A percentile compares a stretch with the other conserved stretches of the same genome.
Conservation (phyloP, 2,888 invertebrate genomes). For the Germaria angustata region DNA sequence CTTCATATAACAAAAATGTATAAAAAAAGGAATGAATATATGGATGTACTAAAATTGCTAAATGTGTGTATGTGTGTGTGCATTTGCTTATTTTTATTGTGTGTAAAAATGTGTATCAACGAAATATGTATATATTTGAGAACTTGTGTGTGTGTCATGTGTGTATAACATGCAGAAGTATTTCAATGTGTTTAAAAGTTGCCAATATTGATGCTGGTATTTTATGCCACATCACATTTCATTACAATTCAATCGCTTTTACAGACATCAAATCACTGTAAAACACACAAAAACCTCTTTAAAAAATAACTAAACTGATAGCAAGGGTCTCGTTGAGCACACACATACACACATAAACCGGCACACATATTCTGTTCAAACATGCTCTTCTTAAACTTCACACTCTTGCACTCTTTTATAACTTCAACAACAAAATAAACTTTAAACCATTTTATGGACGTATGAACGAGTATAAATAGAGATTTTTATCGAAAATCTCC, state of each 20-base stretch:
- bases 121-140: background rate
- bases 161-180: background rate
- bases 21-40: conserved; percentile 1
- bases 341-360: background rate
- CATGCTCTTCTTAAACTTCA: background rate
- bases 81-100: background rate
- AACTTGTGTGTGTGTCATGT: background rate
- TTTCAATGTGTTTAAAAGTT: conserved; percentile 42
- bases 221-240: conserved; percentile 70
- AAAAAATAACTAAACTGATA: conserved; percentile 31
- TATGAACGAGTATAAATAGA: conserved; percentile 40
- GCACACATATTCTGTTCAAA: background rate
- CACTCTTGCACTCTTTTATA: conserved; percentile 43
- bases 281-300: conserved; percentile 58
- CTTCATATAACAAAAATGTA: background rate
- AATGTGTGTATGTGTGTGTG: background rate
- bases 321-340: conserved; percentile 14
- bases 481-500: conserved; percentile 31
- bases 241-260: conserved; percentile 71
- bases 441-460: conserved; percentile 56
- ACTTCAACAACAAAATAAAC: conserved; percentile 57
- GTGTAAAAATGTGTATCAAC: background rate
- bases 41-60: background rate
- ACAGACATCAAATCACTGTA: conserved; percentile 68
- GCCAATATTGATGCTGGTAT: conserved; percentile 66